phyloP scores from a whole-genome alignment of 2,113 vertebrate species.

The Gopherus evgoodei region DNA sequence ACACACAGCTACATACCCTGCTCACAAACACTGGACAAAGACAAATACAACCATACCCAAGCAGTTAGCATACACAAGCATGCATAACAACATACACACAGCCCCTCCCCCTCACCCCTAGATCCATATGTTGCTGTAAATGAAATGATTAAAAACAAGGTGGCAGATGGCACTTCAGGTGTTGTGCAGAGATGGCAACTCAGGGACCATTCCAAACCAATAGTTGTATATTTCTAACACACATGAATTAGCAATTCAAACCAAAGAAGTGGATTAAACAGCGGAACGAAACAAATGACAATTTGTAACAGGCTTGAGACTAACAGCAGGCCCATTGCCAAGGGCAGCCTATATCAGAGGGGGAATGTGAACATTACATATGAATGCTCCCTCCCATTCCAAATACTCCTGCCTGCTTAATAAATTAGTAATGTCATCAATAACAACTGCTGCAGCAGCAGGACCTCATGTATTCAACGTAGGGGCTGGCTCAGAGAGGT shows the following conservation, averaged over 20 bases:
- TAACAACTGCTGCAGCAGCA: background rate
- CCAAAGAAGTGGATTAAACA: background rate
- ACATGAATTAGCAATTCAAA: background rate
- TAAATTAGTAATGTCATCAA: background rate
- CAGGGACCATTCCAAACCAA: background rate
- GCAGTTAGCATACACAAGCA: background rate
- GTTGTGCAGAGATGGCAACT: background rate
- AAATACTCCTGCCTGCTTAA: background rate
- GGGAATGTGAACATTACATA: background rate
- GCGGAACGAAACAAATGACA: background rate
- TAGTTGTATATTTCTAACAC: background rate
- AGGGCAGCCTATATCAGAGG: fast-evolving
- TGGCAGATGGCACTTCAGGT: background rate
- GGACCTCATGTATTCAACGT: background rate
- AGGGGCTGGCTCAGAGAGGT: background rate
- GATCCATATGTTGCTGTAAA: background rate
- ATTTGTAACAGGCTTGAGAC: background rate
- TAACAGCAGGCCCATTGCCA: background rate
- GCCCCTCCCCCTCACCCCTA: background rate
- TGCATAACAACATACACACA: fast-evolving
- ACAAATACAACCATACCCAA: background rate
- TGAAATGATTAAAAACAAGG: background rate
- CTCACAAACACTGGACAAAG: background rate
- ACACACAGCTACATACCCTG: too few relatives aligned
- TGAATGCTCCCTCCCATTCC: background rate